Evolutionary conservation across 2,797 vertebrate species (phyloP), one percentile per base, ranked within the genome.

Genomic region (Alauda arvensis): DNA sequence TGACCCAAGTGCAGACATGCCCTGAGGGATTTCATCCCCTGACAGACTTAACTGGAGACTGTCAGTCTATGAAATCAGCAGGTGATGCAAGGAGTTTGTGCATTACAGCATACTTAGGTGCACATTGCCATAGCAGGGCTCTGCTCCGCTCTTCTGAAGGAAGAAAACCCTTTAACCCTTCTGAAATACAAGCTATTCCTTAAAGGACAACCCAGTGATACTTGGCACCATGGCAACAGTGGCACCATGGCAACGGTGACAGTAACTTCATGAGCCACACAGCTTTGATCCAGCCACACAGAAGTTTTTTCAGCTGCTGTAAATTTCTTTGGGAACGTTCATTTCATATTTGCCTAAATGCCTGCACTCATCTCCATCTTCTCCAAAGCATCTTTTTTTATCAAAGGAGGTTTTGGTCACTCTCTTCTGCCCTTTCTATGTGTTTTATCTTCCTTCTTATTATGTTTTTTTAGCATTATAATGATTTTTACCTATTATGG

Each of bases 161-260:
- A 78, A 69, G 25, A 89, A 91, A 88, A 45, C 10, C 21, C 39
- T 86, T 49, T 46, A 79, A 74, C 49, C 56, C 53, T 56, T 34
- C 39, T 52, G 20, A 75, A 51, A 71, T 19, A 51, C 26, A 40
- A 1, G 1, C 12, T 39, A 13, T 16, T 77, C 55, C 46, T 71
- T 69, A 56, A 53, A 86, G 26, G 51, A 34, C 14, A 46, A 39
- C 12, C 37, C 1, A 1, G 69, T 24, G 79, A 88, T 90, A 79
- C 62, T 87, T 80, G 55, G 76, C 78, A 87, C 89, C 59, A 59
- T 80, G 77, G 75, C 52, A 87, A 92, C 70, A 2, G 57, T 78
- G 60, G 77, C 80, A 85, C 88, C 56, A 55, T 78, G 79, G 77
- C 51, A 95, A 80, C 63, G 0, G 52, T 52, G 80, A 61, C 60